Base-by-base conservation (phyloP, 2,113 vertebrate species). In the Nothoprocta perdicaria region DNA sequence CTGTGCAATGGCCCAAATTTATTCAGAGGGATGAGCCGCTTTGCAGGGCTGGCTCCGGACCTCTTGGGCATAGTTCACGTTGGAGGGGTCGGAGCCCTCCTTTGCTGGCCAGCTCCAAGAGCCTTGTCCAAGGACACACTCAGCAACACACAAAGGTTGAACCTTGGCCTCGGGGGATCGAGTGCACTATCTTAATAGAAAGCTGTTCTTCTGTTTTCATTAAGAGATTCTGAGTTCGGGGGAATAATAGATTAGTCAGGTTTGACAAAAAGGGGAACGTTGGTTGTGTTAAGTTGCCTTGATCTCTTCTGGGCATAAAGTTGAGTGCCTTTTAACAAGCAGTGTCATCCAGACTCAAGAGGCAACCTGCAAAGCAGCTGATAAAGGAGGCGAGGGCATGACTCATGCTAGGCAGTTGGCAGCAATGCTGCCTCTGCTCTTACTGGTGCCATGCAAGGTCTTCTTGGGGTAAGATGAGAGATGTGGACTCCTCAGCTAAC, bases 271-370 rank as follows among this genome's bases (percentile, higher is more conserved):
- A 73, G 71, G 66, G 0, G 33, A 92, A 79, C 82, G 71, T 89
- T 96, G 38, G 27, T 88, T 96, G 86, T 97, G 86, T 83, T 48
- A 93, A 90, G 79, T 91, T 67, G 81, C 80, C 95, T 95, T 96
- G 95, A 96, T 97, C 85, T 95, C 84, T 94, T 95, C 45, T 93
- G 81, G 77, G 87, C 81, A 94, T 94, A 89, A 95, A 92, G 91
- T 95, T 78, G 75, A 88, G 73, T 81, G 88, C 81, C 55, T 97
- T 95, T 96, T 84, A 95, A 90, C 58, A 95, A 93, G 72, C 81
- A 19, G 50, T 85, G 84, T 89, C 80, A 80, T 96, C 95, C 93
- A 94, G 83, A 93, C 90, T 82, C 35, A 6, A 68, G 85, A 73
- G 60, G 84, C 93, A 76, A 81, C 38, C 24, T 38, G 58, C 93